phyloP scores from a whole-genome alignment of 2,113 vertebrate species.

The Agelaius phoeniceus region DNA sequence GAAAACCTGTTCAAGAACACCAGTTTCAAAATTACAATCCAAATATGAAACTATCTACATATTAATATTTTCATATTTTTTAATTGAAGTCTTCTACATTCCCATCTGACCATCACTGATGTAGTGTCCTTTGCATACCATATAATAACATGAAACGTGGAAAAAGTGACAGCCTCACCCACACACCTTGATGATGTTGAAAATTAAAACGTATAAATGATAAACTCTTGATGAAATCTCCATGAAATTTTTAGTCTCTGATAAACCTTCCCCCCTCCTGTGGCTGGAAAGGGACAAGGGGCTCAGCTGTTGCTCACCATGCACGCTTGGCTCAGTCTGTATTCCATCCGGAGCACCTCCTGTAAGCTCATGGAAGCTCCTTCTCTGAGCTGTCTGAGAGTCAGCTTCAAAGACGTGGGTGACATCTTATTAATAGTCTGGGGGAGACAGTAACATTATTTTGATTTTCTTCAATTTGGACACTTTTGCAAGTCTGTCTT shows the following conservation, averaged over 20 bases:
- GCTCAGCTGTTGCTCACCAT: slow-evolving; percentile 79
- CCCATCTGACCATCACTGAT: neutral
- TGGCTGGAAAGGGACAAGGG: neutral
- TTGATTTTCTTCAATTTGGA: neutral
- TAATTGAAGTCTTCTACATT: neutral
- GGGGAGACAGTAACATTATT: neutral
- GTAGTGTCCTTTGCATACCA: neutral
- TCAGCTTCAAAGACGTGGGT: slow-evolving; percentile 91
- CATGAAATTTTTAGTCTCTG: neutral
- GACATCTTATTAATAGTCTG: slow-evolving; percentile 92
- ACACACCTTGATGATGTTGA: neutral
- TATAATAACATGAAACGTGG: neutral
- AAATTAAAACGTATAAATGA: neutral
- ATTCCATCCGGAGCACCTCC: slow-evolving; percentile 92
- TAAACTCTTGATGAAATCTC: neutral
- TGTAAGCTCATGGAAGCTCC: slow-evolving; percentile 85
- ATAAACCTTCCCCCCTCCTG: neutral
- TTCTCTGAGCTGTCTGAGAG: slow-evolving; percentile 83
- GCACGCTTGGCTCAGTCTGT: slow-evolving; percentile 89
- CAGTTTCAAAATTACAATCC: neutral
- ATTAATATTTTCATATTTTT: neutral
- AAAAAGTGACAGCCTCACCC: neutral
- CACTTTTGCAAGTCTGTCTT: neutral
- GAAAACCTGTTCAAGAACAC: neutral
- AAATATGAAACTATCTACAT: neutral